Evolutionary conservation across 2,113 vertebrate genomes (phyloP).

Genomic region (Takifugu flavidus): DNA sequence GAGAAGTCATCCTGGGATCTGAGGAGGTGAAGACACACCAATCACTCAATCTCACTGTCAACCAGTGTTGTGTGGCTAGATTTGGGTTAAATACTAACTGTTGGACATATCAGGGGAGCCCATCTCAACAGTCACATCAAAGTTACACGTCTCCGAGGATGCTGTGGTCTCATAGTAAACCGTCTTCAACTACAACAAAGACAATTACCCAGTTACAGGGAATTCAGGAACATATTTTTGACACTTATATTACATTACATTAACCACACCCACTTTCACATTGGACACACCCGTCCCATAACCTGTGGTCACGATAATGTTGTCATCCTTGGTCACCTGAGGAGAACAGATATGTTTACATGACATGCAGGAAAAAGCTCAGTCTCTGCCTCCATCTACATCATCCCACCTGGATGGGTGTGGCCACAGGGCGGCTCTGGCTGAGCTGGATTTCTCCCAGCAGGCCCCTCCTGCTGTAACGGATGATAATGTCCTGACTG

Average conservation of each 20-base stretch:
- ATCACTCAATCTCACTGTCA: not conserved
- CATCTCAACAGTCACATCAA: slow-evolving; percentile 72
- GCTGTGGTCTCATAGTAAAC: slow-evolving; percentile 79
- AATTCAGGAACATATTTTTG: not conserved
- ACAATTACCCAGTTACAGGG: not conserved
- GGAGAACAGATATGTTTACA: not conserved
- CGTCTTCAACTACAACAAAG: slow-evolving; percentile 78
- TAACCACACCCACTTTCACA: slow-evolving; percentile 77
- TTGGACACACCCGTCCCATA: slow-evolving; percentile 80
- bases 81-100: not conserved
- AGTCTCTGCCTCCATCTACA: not conserved
- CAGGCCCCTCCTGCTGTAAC: slow-evolving; percentile 69
- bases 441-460: slow-evolving; percentile 71
- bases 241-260: too few species aligned
- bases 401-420: slow-evolving; percentile 39
- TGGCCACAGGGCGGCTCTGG: slow-evolving; percentile 71
- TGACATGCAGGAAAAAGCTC: not conserved
- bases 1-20: slow-evolving; percentile 44
- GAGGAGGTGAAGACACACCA: slow-evolving; percentile 4
- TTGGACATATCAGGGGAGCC: not conserved
- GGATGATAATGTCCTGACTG: slow-evolving; percentile 78
- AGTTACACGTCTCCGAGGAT: slow-evolving; percentile 76
- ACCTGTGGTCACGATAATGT: slow-evolving; percentile 76
- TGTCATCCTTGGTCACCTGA: slow-evolving; percentile 58
- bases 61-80: not conserved